Conservation (phyloP, 2,113 vertebrate genomes). For the Thalassoma bifasciatum region DNA sequence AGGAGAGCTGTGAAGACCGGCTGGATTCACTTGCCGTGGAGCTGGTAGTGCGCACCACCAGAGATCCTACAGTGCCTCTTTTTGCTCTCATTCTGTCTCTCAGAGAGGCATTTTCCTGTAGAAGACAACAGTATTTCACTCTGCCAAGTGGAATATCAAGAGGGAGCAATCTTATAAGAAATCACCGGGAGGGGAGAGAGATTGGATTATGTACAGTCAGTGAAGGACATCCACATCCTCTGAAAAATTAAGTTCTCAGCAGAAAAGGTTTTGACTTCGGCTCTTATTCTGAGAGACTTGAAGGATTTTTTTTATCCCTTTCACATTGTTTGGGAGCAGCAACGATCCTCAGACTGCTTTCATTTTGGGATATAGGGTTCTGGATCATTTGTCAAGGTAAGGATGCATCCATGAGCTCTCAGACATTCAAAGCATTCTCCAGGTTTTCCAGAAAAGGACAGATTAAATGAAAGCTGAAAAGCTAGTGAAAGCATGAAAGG, state of each 20-base stretch:
- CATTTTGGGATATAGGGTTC: slow-evolving; percentile 75
- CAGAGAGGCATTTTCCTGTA: slow-evolving; percentile 47
- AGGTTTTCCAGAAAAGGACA: slow-evolving; percentile 24
- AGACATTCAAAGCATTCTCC: slow-evolving; percentile 14
- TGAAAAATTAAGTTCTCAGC: slow-evolving; percentile 63
- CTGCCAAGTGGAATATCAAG: slow-evolving; percentile 67
- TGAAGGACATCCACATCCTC: slow-evolving; percentile 68
- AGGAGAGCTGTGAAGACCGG: slow-evolving; percentile 58
- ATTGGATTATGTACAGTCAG: slow-evolving; percentile 55
- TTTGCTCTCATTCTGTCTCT: slow-evolving; percentile 45
- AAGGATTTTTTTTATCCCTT: slow-evolving; percentile 51
- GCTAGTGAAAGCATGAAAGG: slow-evolving; percentile 9
- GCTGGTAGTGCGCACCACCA: slow-evolving; percentile 62
- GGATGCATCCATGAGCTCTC: slow-evolving; percentile 40
- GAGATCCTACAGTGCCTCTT: slow-evolving; percentile 48
- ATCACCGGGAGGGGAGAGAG: slow-evolving; percentile 48
- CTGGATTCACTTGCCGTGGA: slow-evolving; percentile 66
- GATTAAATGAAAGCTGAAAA: slow-evolving; percentile 22
- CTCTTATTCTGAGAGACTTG: slow-evolving; percentile 62
- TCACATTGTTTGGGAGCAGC: slow-evolving; percentile 37
- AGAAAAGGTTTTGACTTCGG: slow-evolving; percentile 45
- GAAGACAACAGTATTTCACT: slow-evolving; percentile 62
- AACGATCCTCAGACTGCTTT: slow-evolving; percentile 55
- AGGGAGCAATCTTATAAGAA: slow-evolving; percentile 30
- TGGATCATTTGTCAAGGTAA: slow-evolving; percentile 79